phyloP scores from a whole-genome alignment of 2,113 vertebrate genomes.

The Cynopterus brachyotis region DNA sequence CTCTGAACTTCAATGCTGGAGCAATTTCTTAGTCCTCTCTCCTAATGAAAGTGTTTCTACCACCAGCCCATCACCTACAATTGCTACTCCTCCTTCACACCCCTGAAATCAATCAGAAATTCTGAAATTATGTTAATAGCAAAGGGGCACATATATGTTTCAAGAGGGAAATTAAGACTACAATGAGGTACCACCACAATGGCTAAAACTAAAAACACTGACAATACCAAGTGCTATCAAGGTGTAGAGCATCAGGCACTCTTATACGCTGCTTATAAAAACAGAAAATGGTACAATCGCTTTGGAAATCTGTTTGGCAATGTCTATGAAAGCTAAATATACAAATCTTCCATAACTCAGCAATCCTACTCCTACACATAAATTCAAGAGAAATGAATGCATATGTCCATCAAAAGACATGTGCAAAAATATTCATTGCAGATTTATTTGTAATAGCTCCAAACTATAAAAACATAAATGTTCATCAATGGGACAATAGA shows the following conservation, averaged over 20 bases:
- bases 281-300: neutral
- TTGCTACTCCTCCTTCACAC: neutral
- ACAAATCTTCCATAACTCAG: neutral
- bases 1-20: neutral
- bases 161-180: neutral
- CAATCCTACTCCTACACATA: neutral
- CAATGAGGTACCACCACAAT: neutral
- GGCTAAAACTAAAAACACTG: constrained; percentile 13
- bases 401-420: neutral
- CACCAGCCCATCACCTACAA: neutral
- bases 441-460: neutral
- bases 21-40: neutral
- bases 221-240: neutral
- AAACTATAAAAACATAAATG: neutral
- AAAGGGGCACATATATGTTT: neutral
- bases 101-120: constrained; percentile 12
- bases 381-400: constrained; percentile 41
- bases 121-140: neutral
- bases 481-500: neutral
- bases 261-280: neutral
- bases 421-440: constrained; percentile 10
- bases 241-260: neutral
- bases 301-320: constrained; percentile 10
- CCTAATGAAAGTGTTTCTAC: neutral
- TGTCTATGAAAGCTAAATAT: neutral